A percentile compares a stretch with the other conserved stretches of the same genome.
Conservation (phyloP, 2,113 vertebrate species). For the Proterorhinus semilunaris region DNA sequence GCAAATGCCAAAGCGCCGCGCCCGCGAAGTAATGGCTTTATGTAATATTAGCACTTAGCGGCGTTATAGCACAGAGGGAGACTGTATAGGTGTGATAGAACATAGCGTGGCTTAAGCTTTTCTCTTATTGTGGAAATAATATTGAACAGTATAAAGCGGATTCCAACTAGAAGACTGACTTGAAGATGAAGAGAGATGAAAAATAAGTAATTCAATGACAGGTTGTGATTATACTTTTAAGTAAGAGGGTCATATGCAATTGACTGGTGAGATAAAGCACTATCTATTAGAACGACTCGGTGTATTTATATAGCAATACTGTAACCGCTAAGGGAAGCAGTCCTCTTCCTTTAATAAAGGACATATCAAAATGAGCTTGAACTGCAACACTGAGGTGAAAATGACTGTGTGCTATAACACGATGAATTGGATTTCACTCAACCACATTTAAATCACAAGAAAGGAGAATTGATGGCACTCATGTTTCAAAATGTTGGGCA, state of each 20-base stretch:
- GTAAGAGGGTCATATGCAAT: conserved; percentile 11
- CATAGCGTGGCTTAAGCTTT: conserved; percentile 66
- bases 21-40: conserved; percentile 79
- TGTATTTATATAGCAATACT: neutral
- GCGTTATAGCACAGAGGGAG: conserved; percentile 69
- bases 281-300: neutral
- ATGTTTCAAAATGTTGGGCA: too few species aligned
- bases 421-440: too few species aligned
- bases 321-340: neutral
- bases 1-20: conserved; percentile 74
- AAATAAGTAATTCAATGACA: conserved; percentile 40
- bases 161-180: conserved; percentile 37
- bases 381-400: too few species aligned
- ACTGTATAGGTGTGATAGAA: conserved; percentile 62
- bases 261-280: conserved; percentile 13
- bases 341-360: neutral
- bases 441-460: too few species aligned
- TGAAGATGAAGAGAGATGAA: conserved; percentile 35
- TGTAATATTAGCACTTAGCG: conserved; percentile 81
- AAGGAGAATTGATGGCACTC: too few species aligned
- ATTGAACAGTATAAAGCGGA: conserved; percentile 9
- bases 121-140: conserved; percentile 35
- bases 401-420: too few species aligned
- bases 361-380: neutral
- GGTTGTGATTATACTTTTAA: conserved; percentile 29